Evolutionary conservation across 2,113 vertebrate genomes (phyloP).

Genomic region (Gnathonemus longibarbis): DNA sequence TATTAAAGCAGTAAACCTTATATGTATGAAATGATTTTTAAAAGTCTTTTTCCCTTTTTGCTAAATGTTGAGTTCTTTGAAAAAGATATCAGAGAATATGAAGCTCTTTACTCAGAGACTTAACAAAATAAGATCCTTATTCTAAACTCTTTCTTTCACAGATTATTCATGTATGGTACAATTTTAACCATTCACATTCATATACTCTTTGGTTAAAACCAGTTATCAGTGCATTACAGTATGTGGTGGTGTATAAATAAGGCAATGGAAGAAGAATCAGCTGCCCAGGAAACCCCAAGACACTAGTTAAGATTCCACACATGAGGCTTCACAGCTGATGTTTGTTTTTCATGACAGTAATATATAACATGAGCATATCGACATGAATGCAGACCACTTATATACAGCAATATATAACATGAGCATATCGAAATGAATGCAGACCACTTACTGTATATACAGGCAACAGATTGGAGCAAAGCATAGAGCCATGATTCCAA

Average conservation of each 20-base stretch:
- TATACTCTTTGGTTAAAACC: neutral
- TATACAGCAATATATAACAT: too few species aligned
- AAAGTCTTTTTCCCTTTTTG: constrained; percentile 27
- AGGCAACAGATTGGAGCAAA: neutral
- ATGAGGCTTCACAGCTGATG: neutral
- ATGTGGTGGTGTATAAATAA: neutral
- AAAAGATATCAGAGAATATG: neutral
- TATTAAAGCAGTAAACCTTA: constrained; percentile 40
- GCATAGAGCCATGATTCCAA: neutral
- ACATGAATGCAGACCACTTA: neutral
- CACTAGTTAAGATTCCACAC: neutral
- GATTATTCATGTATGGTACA: neutral
- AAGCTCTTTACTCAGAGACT: neutral
- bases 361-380: neutral
- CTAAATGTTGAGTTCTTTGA: constrained; percentile 35
- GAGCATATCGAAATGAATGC: too few species aligned
- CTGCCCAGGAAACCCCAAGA: neutral
- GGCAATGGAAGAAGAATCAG: neutral
- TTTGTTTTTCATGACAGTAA: neutral
- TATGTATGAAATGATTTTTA: constrained; percentile 33
- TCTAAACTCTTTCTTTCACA: neutral
- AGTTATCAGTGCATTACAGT: neutral
- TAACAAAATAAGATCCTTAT: neutral
- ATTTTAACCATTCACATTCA: neutral
- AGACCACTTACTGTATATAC: neutral